Evolutionary conservation across 2,113 vertebrate species (phyloP).

Genomic region (Thunnus maccoyii): DNA sequence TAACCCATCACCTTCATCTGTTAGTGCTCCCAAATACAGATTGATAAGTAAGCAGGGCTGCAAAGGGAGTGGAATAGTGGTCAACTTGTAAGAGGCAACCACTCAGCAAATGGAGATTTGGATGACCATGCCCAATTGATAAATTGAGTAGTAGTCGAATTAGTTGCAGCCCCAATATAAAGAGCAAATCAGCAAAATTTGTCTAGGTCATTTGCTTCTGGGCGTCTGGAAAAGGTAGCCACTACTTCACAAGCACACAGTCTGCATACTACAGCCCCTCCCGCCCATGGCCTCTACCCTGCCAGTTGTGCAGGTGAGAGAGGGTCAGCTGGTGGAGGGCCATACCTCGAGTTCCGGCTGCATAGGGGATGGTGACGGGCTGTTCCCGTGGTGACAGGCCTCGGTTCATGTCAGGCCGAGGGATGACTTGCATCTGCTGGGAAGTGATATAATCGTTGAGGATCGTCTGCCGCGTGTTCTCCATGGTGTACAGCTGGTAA

Average conservation of each 20-base stretch:
- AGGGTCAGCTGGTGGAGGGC: slow-evolving; percentile 50
- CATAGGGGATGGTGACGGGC: slow-evolving; percentile 89
- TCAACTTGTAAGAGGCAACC: slow-evolving; percentile 72
- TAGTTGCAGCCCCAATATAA: slow-evolving; percentile 67
- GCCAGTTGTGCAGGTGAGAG: slow-evolving; percentile 46
- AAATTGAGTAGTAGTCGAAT: slow-evolving; percentile 66
- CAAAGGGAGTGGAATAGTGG: slow-evolving; percentile 67
- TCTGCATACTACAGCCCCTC: slow-evolving; percentile 61
- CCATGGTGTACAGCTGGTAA: slow-evolving; percentile 98
- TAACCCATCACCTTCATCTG: slow-evolving; percentile 66
- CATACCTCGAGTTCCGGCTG: slow-evolving; percentile 91
- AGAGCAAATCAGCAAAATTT: slow-evolving; percentile 73
- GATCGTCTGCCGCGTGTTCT: slow-evolving; percentile 98
- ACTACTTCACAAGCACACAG: slow-evolving; percentile 81
- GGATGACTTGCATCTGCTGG: slow-evolving; percentile 98
- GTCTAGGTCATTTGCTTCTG: slow-evolving; percentile 88
- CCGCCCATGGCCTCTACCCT: slow-evolving; percentile 38
- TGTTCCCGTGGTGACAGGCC: slow-evolving; percentile 95
- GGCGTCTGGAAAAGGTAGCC: slow-evolving; percentile 88
- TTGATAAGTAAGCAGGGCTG: slow-evolving; percentile 72
- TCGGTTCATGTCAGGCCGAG: slow-evolving; percentile 91
- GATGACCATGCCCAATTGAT: slow-evolving; percentile 42
- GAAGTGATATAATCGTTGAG: slow-evolving; percentile 99
- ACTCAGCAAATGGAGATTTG: slow-evolving; percentile 69
- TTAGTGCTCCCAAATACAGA: slow-evolving; percentile 69